Evolutionary conservation across 2,113 vertebrate species (phyloP), one percentile per base, ranked within the genome.

Genomic region (Monopterus albus): DNA sequence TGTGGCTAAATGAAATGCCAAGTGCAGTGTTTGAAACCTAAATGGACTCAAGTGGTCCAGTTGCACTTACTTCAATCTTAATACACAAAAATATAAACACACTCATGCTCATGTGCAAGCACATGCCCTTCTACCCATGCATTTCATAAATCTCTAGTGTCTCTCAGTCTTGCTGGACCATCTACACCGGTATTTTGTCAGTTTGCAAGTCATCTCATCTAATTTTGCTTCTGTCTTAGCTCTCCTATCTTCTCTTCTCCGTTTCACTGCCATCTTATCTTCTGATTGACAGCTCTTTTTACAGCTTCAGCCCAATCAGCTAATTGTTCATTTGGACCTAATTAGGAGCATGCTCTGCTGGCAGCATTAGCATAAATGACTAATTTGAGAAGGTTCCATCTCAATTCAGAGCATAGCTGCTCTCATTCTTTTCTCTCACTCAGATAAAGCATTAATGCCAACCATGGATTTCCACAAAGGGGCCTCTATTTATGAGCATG

Each of bases 241-340:
- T 43, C 17, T 33, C 36, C n/a, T 60, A 7, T 39, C 18, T 71
- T 51, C 8, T 7, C 17, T 18, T 71, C n/a, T 58, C 23, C 25
- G 50, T 35, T 51, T 15, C 49, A 18, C 39, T 36, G 14, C 72
- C 51, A 49, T 59, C 60, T 55, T 79, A 13, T 76, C 46, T 15
- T 23, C 36, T 78, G 85, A 90, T 65, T 90, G 83, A 79, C 87
- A 60, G 78, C 62, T 62, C 69, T 72, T 83, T 81, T 58, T 67
- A 7, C 59, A 39, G 67, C 70, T 71, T 73, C 75, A 74, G 59
- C 72, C 81, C 75, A 87, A 86, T 90, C 85, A 84, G 69, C 71
- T 83, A 89, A 90, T 89, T 88, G 85, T 83, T 88, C 70, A 80
- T 80, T 86, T 81, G 81, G 79, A 86, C 79, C 82, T 89, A 81